Evolutionary conservation across 2,113 vertebrate species (phyloP).

Genomic region (Willisornis vidua): DNA sequence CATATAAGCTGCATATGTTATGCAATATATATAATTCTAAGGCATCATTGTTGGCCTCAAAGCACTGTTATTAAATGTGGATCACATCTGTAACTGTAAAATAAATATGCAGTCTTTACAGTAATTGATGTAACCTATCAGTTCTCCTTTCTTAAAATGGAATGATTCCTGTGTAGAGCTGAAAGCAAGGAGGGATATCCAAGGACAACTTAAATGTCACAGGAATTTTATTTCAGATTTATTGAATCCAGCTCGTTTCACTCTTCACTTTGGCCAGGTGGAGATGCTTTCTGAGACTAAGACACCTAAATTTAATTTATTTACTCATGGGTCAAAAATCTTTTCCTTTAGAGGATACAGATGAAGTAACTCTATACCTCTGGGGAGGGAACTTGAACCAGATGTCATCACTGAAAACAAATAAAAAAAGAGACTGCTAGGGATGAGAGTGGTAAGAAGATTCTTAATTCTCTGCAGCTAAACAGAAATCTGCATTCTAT

Average conservation of each 20-base stretch:
- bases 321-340: not conserved
- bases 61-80: not conserved
- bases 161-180: not conserved
- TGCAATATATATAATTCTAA: not conserved
- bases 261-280: not conserved
- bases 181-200: not conserved
- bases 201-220: not conserved
- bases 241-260: not conserved
- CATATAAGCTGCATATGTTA: not conserved
- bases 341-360: not conserved
- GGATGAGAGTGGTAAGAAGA: not conserved
- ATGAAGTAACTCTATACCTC: not conserved
- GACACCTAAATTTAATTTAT: not conserved
- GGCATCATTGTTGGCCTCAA: not conserved
- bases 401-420: not conserved
- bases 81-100: not conserved
- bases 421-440: not conserved
- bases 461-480: not conserved
- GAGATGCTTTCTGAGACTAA: not conserved
- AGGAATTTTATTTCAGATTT: not conserved
- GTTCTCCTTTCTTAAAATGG: not conserved
- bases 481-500: not conserved
- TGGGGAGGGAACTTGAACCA: not conserved
- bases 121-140: not conserved
- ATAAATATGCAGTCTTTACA: not conserved